These are phyloP conservation scores for Atlantisia rogersi DNA, from an alignment of 2,113 vertebrate species.

Conservation along the genomic window DNA sequence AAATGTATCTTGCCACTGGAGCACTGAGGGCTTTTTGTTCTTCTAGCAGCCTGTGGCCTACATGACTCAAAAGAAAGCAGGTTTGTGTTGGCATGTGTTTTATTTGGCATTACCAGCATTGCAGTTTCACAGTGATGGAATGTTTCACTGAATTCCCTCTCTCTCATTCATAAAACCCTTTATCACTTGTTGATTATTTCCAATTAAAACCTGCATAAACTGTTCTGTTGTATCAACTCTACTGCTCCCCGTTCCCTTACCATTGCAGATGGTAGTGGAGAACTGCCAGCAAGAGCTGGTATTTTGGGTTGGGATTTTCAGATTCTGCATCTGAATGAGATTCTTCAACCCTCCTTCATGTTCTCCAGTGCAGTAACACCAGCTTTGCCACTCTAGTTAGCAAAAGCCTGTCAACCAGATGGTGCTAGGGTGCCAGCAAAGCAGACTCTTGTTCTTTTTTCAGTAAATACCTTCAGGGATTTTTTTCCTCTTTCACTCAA, in stretches of 20 bases:
- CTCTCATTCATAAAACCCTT: neutral
- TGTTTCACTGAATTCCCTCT: neutral
- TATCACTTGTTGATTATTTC: neutral
- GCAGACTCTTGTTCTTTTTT: neutral
- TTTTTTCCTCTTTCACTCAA: neutral
- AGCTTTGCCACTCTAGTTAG: neutral
- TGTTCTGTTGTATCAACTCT: neutral
- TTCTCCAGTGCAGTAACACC: neutral
- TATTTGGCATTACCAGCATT: neutral
- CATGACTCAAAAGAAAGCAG: neutral
- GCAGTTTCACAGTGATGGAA: neutral
- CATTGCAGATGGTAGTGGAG: neutral
- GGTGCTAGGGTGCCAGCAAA: neutral
- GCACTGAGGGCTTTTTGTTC: conserved; percentile 26
- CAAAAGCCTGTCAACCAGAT: neutral
- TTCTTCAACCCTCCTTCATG: neutral
- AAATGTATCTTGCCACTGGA: neutral
- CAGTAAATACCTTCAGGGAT: neutral
- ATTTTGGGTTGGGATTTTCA: neutral
- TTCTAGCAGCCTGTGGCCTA: neutral
- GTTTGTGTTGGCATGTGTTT: neutral
- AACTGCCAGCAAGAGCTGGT: neutral
- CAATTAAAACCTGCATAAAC: neutral
- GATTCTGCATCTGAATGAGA: neutral
- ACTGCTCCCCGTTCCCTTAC: neutral